These are phyloP conservation scores for Cygnus atratus DNA, from an alignment of 2,113 vertebrate species.

Conservation along the genomic window DNA sequence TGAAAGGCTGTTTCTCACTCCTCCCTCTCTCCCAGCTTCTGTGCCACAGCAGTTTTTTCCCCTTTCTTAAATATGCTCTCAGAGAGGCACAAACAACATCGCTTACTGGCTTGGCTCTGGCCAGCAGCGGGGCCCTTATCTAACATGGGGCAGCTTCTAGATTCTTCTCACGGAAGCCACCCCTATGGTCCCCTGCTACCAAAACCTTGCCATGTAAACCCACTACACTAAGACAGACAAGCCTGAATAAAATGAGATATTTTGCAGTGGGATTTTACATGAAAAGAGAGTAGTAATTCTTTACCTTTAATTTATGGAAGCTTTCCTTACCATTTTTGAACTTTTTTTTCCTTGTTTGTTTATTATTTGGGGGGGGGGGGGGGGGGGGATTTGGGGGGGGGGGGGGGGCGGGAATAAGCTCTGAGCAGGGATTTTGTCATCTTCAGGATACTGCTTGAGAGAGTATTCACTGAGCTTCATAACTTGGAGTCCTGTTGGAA, in stretches of 20 bases:
- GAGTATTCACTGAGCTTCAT: background rate
- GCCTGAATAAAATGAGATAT: conserved; percentile 12
- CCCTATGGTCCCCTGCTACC: too few species aligned
- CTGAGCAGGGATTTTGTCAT: background rate
- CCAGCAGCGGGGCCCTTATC: too few species aligned
- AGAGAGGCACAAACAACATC: too few species aligned
- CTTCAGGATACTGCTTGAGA: background rate
- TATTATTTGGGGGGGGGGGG: too few species aligned
- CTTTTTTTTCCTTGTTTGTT: background rate
- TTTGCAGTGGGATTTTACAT: background rate
- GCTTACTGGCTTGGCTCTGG: too few species aligned
- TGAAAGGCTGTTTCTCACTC: too few species aligned
- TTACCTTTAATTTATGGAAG: background rate
- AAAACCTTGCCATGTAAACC: too few species aligned
- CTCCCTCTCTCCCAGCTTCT: too few species aligned
- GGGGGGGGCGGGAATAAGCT: background rate
- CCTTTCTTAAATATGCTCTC: too few species aligned
- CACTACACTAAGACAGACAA: background rate
- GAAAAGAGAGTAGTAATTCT: background rate
- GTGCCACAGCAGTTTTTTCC: too few species aligned
- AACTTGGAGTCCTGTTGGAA: background rate
- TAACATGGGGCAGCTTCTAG: too few species aligned
- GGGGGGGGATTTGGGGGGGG: background rate
- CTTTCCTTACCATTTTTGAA: background rate
- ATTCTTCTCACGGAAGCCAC: too few species aligned